A percentile compares a stretch with the other conserved stretches of the same genome.
Conservation (phyloP, 2,888 invertebrate genomes). For the Lepidonotus clava region DNA sequence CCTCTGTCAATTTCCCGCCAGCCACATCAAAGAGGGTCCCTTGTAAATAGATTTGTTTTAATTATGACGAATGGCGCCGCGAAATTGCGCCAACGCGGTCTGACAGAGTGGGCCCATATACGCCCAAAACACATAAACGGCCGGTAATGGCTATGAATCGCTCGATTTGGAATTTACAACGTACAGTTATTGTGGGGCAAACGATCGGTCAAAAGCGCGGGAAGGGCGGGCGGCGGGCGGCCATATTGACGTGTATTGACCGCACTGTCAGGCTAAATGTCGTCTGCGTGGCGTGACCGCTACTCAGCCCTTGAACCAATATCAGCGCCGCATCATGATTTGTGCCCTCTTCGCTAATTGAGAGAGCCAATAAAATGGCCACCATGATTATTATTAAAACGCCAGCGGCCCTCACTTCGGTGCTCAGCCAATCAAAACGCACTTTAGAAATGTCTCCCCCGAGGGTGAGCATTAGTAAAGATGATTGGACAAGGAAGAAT, state of each 20-base stretch:
- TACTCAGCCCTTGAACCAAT: conserved; percentile 36
- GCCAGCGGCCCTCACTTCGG: conserved; percentile 28
- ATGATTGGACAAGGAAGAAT: conserved; percentile 50
- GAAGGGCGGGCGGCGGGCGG: neutral
- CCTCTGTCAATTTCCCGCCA: conserved; percentile 19
- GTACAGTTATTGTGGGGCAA: conserved; percentile 19
- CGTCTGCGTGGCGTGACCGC: neutral
- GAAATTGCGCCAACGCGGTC: conserved; percentile 32
- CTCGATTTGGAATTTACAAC: conserved; percentile 49
- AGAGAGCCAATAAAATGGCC: conserved; percentile 43
- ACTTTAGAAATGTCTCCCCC: conserved; percentile 52
- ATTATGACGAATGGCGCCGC: conserved; percentile 36
- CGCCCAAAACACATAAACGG: conserved; percentile 48
- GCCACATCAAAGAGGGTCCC: conserved; percentile 36
- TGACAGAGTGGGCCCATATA: conserved; percentile 23
- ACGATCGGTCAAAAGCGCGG: conserved; percentile 39
- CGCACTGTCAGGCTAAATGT: neutral
- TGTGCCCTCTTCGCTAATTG: conserved; percentile 41
- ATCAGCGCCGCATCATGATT: conserved; percentile 37
- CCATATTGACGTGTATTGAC: conserved; percentile 20
- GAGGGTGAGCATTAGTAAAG: conserved; percentile 48
- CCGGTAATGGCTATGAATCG: conserved; percentile 28
- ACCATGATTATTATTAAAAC: conserved; percentile 46
- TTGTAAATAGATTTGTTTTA: conserved; percentile 45
- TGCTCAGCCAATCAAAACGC: conserved; percentile 51